These are phyloP conservation scores for Luidia sarsii DNA, from an alignment of 53 echinoderm and acorn worm species.

Conservation along the genomic window DNA sequence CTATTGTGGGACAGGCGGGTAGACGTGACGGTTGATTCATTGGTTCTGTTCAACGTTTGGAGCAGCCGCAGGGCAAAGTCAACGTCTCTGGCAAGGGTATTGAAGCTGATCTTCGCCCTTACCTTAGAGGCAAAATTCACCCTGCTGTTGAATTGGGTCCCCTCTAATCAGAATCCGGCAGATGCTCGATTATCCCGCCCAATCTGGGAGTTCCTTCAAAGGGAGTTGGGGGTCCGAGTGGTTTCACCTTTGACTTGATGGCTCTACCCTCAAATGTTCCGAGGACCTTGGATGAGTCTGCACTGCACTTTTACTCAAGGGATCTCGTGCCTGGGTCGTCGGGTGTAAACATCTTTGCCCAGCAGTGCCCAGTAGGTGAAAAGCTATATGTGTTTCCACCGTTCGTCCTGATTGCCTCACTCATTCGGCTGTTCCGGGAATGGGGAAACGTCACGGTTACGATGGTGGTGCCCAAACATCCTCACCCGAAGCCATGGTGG, in stretches of 20 bases:
- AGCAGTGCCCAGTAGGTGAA: not conserved
- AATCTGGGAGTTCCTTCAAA: conserved; percentile 5
- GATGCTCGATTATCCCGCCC: not conserved
- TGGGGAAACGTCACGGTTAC: not conserved
- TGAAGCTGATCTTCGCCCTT: not conserved
- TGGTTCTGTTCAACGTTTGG: not conserved
- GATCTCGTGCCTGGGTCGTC: not conserved
- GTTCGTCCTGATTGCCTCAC: not conserved
- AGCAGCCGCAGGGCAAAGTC: not conserved
- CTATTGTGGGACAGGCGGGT: conserved; percentile 5
- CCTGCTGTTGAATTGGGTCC: not conserved
- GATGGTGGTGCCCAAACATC: not conserved
- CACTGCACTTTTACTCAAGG: conserved; percentile 10
- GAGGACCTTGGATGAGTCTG: not conserved
- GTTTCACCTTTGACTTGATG: conserved; percentile 13
- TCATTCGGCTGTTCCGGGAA: not conserved
- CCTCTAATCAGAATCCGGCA: not conserved
- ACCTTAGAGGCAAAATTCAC: conserved; percentile 7
- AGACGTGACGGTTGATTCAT: not conserved
- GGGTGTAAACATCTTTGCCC: conserved; percentile 1
- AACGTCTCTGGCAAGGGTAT: not conserved
- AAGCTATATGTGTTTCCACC: conserved; percentile 6
- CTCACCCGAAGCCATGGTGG: not conserved
- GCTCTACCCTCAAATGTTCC: conserved; percentile 6
- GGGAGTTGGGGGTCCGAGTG: not conserved